Percentiles rank a stretch among this genome's conserved stretches.
Evolutionary conservation across 2,797 vertebrate genomes (phyloP).

Genomic region (Synaphobranchus kaupii): DNA sequence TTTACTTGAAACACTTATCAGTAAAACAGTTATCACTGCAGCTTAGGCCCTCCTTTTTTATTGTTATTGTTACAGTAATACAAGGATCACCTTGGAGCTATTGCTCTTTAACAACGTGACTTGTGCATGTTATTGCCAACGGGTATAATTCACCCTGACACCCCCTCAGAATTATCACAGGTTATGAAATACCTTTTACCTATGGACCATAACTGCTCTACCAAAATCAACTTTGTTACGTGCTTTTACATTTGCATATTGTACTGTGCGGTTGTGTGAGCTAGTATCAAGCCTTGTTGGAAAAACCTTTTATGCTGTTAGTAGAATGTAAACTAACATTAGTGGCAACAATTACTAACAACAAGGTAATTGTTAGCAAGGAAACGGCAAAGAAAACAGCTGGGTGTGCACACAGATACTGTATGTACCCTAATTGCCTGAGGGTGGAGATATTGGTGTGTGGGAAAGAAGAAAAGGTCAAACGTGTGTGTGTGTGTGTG

Average conservation of each 20-base stretch:
- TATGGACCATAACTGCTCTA: background rate
- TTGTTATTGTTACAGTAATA: constrained; percentile 47
- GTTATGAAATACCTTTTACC: background rate
- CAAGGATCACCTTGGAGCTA: constrained; percentile 57
- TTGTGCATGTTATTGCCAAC: background rate
- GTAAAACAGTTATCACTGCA: constrained; percentile 40
- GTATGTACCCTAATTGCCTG: no score
- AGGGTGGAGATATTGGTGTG: no score
- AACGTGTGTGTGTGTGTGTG: no score
- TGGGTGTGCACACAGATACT: no score
- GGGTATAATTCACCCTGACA: no score
- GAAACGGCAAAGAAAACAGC: no score
- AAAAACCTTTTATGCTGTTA: no score
- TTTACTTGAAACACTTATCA: constrained; percentile 17
- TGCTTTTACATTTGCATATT: background rate
- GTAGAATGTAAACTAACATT: background rate
- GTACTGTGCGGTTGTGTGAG: background rate
- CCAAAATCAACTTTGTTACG: background rate
- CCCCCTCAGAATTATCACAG: background rate
- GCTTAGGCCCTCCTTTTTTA: constrained; percentile 53
- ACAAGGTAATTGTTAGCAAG: no score
- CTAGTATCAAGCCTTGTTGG: background rate
- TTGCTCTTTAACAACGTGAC: constrained; percentile 29
- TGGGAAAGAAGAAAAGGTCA: no score
- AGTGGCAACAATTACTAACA: background rate